These are phyloP conservation scores for Capitulum mitella DNA, from an alignment of 2,888 invertebrate species.

Conservation along the genomic window DNA sequence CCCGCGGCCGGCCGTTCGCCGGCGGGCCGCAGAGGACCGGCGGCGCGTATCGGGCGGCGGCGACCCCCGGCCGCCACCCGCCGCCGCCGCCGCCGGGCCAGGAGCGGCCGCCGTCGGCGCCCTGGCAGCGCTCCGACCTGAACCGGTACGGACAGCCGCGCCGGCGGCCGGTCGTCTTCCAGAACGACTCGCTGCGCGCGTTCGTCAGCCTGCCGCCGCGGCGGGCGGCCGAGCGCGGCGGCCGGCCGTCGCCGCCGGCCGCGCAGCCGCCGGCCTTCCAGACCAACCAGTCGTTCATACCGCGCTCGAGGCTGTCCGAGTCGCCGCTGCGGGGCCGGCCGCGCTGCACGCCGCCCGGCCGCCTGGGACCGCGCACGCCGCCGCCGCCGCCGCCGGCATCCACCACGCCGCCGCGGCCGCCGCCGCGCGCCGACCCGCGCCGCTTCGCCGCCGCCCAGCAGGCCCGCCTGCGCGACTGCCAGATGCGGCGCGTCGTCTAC, in stretches of 20 bases:
- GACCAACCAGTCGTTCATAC: conserved; percentile 18
- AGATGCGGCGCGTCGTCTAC: not conserved
- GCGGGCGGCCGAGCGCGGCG: not conserved
- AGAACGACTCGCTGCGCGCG: conserved; percentile 10
- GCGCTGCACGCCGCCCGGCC: not conserved
- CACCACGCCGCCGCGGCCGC: conserved; percentile 3
- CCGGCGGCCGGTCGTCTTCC: conserved; percentile 13
- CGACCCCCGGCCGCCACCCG: not conserved
- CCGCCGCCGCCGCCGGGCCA: not conserved
- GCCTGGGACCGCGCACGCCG: not conserved
- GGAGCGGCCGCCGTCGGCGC: not conserved
- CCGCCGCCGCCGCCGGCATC: conserved; percentile 1
- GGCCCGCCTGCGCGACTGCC: not conserved
- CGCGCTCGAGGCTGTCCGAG: not conserved
- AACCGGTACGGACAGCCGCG: conserved; percentile 18
- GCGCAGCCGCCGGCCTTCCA: not conserved
- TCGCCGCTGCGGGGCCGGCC: not conserved
- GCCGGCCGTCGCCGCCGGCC: not conserved
- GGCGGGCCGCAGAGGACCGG: not conserved
- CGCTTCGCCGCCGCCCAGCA: not conserved
- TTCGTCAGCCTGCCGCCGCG: conserved; percentile 19
- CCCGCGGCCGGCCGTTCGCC: not conserved
- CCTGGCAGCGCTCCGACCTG: not conserved
- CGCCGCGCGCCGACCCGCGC: not conserved
- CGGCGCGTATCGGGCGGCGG: not conserved